These are phyloP conservation scores for Nannobrachium achirus DNA, from an alignment of 2,113 vertebrate species.

Conservation along the genomic window DNA sequence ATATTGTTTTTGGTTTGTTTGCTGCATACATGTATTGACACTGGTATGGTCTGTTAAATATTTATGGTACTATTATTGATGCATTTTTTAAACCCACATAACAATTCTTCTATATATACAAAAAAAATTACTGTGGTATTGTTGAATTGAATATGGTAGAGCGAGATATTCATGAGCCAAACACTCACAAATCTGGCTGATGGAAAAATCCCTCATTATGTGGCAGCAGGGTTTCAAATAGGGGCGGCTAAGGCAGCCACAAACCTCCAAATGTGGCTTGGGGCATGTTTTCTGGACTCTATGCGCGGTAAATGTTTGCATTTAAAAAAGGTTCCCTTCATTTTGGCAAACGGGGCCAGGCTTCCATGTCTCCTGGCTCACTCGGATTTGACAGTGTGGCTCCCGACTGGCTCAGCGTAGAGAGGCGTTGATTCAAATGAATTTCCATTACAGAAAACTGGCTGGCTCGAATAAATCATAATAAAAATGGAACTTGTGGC, in stretches of 20 bases:
- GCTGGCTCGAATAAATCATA: slow-evolving; percentile 82
- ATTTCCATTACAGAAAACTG: slow-evolving; percentile 81
- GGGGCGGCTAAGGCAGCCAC: slow-evolving; percentile 11
- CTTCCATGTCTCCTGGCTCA: slow-evolving; percentile 48
- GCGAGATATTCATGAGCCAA: not conserved
- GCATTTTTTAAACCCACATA: no score
- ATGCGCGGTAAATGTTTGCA: slow-evolving; percentile 46
- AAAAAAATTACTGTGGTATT: no score
- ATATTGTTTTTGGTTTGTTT: no score
- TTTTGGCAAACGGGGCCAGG: slow-evolving; percentile 60
- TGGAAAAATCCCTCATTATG: not conserved
- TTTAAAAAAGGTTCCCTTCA: slow-evolving; percentile 57
- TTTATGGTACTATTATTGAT: no score
- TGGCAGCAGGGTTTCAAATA: not conserved
- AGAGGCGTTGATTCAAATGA: slow-evolving; percentile 74
- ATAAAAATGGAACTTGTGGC: slow-evolving; percentile 80
- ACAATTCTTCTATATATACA: no score
- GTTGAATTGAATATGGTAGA: no score
- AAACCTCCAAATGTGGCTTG: slow-evolving; percentile 25
- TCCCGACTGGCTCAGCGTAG: slow-evolving; percentile 51
- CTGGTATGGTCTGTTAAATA: no score
- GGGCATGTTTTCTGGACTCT: slow-evolving; percentile 38
- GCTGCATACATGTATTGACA: no score
- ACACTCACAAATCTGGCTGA: not conserved
- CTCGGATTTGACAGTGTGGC: slow-evolving; percentile 51